Evolutionary conservation across 1,140 invertebrate genomes (phyloP), one percentile per base, ranked within the genome.

Genomic region (Trichonephila clavipes): DNA sequence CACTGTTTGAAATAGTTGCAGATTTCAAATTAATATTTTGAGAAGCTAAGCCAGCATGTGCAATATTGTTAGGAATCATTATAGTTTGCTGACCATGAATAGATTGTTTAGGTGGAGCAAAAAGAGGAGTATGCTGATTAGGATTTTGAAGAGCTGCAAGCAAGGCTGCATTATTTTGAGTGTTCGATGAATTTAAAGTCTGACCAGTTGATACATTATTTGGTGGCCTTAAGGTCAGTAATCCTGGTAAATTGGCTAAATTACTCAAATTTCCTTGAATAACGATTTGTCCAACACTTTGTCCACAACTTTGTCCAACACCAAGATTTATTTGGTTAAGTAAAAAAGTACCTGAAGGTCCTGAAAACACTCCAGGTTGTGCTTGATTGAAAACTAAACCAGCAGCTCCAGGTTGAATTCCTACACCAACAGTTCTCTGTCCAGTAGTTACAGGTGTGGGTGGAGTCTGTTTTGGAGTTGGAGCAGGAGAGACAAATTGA

Each of bases 261-360:
- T 95, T 95, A 24, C 95, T 95, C 85, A 95, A 95, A 18, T 95
- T 95, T 85, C 96, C 95, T 92, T 96, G 95, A 40, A 95, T 95
- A 62, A 96, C 94, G 64, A 96, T 94, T n/a, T 95, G 95, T 18
- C 66, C 66, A 82, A 19, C 34, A 89, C 94, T 95, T 92, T 94
- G 95, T 83, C 94, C 95, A 82, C 19, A 10, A 89, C 94, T 95
- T 92, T 94, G 95, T 72, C 94, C 95, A 94, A 95, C 59, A 28
- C 90, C 94, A 61, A 94, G 94, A 82, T 91, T 95, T 61, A 95
- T 94, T 69, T 94, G 94, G 85, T 95, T 95, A 77, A 95, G 94
- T 86, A 95, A 51, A 72, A 95, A 94, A 16, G 95, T 95, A 51
- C 95, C 95, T 16, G 94, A 88, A 34, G 95, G 94, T 21, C 94